Base-by-base conservation (phyloP, 2,888 invertebrate species). In the Yponomeuta evonymella region DNA sequence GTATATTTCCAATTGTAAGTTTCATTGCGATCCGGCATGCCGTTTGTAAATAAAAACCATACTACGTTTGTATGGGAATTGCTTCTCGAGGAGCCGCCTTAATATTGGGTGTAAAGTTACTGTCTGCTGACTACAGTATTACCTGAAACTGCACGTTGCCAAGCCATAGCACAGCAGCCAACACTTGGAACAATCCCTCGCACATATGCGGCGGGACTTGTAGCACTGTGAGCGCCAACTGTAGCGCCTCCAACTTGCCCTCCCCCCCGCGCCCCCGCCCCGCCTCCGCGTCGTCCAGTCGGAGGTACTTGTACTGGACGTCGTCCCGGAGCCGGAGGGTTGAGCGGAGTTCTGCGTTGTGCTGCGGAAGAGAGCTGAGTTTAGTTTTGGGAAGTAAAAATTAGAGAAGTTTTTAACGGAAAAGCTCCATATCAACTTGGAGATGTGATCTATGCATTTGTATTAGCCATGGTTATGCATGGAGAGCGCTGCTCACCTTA, bases 81-180 rank as follows among this genome's bases (percentile, higher is more conserved):
- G 23, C 23, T 23, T 23, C 23, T 23, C 23, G 23, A 23, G 23
- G 23, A 0, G 23, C 23, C 23, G 0, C 23, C 23, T 23, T 33
- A 33, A 33, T 33, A 33, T 33, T 33, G 5, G 2, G 33, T 33
- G 33, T 33, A 1, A 4, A 33, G 33, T 2, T 33, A 33, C 5
- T 4, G 33, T 33, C 5, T 29, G 23, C 15, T 23, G 30, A 30
- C 67, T 70, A 64, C 2, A 23, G 11, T 64, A 73, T 70, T 71
- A 94, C 94, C 91, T 95, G 94, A 83, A 98, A 98, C 76, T 94
- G 94, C 74, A 98, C 93, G 86, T 98, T 98, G 48, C 98, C 98
- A 58, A 98, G 93, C 98, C 98, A 98, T 71, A 98, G 89, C 75
- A 98, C 97, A 1, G 98, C 97, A 15, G 97, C 96, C 43, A 98